Base-by-base conservation (phyloP, 2,888 invertebrate species). In the Sycophila texana region DNA sequence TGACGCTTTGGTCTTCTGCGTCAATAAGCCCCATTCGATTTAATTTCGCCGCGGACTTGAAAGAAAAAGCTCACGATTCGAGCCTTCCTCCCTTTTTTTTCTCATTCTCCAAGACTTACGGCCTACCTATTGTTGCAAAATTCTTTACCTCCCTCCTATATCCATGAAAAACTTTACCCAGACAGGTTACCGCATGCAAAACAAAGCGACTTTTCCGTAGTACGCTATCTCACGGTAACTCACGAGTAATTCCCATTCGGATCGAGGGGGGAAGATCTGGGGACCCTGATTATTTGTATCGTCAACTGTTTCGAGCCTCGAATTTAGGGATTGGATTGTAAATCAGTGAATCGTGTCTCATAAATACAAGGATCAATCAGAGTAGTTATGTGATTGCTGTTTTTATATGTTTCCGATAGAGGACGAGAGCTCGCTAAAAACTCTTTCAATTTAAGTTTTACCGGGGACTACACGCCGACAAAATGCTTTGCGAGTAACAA, bases 1-100 rank as follows among this genome's bases (percentile, higher is more conserved):
- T 82, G 83, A 83, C 84, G 81, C 81, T 76, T 82, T 74, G 80
- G 77, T 78, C 78, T 83, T 84, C 72, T 81, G 74, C 72, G 77
- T 82, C 82, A 76, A 73, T 83, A 80, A 76, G 81, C 78, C 79
- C 80, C 73, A 80, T 82, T 72, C 78, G 81, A 81, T 85, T 84
- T 85, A 83, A 85, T 85, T 84, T 83, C 81, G 82, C 80, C 84
- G 30, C 39, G 39, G 39, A 39, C 39, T 39, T 10, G 39, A 39
- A 39, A 39, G 39, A 39, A 39, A 39, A 39, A 39, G 39, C 39
- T 39, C 7, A 39, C 39, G 10, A 39, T 39, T 39, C 39, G 1
- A 7, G 39, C 39, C 7, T 39, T 10, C 10, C 1, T 7, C 39
- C 1, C 39, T 39, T 39, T 39, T 39, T 39, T 10, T 39, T 39